phyloP scores from a whole-genome alignment of 2,797 vertebrate species.

The Tragelaphus eurycerus region DNA sequence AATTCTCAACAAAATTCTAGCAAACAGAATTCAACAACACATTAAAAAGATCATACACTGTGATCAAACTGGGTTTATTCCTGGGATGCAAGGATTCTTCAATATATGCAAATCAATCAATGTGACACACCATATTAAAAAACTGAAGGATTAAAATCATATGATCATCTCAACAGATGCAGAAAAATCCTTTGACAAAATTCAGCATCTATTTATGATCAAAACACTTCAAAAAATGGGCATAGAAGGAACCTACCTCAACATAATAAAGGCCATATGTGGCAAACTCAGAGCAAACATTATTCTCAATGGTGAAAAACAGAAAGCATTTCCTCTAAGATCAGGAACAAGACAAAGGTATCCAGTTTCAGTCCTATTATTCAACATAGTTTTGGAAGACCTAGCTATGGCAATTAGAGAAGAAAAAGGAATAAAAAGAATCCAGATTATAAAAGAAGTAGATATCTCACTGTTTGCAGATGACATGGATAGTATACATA shows the following conservation, averaged over 20 bases:
- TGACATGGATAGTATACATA: not conserved
- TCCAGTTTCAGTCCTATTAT: not conserved
- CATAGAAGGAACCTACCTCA: not conserved
- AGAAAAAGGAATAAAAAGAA: not conserved
- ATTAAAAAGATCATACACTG: not conserved
- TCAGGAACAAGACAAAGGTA: not conserved
- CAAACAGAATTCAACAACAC: not conserved
- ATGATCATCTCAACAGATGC: not conserved
- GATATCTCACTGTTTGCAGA: not conserved
- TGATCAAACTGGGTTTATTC: not conserved
- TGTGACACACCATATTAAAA: not conserved
- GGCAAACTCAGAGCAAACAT: not conserved
- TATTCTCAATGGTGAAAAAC: not conserved
- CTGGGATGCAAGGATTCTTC: not conserved
- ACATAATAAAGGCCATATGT: not conserved
- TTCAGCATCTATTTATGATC: not conserved
- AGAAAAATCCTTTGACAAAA: not conserved
- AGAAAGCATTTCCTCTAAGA: not conserved
- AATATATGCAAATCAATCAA: not conserved
- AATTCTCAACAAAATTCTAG: not conserved
- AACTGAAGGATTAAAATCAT: not conserved
- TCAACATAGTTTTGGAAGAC: not conserved
- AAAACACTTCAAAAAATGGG: not conserved
- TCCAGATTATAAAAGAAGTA: not conserved
- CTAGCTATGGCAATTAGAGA: not conserved